Base-by-base conservation (phyloP, 2,797 vertebrate species). In the Vespertilio murinus region DNA sequence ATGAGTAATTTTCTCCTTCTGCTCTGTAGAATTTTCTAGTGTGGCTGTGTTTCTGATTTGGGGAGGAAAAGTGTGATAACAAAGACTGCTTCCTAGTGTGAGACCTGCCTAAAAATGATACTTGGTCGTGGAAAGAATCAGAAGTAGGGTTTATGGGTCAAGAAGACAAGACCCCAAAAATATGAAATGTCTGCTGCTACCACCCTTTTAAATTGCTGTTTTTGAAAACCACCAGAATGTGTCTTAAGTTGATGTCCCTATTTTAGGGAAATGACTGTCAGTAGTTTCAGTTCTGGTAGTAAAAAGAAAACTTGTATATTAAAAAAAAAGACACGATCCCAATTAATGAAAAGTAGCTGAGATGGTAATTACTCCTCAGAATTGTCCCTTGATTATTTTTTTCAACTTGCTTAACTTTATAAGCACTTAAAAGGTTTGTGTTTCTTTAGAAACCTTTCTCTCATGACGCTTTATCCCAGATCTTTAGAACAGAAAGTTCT, bases 221-320 rank as follows among this genome's bases (percentile, higher is more conserved):
- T 98, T 98, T 98, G 97, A 98, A 98, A 98, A 98, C 97, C 98
- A 98, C 98, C 98, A 97, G 97, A 98, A 95, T 97, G 97, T 98
- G 97, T 98, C 98, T 95, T 98, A 97, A 98, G 95, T 98, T 88
- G 97, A 96, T 98, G 98, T 98, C 97, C 98, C 97, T 97, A 96
- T 97, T 98, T 96, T 35, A 97, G 98, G 98, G 98, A 98, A 98
- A 98, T 97, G 97, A 97, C 97, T 98, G 96, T 96, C 97, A 98
- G 97, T 98, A 98, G 98, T 98, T 98, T 97, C 95, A 97, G 95
- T 97, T 98, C 96, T 98, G 97, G 97, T 98, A 97, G 97, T 98
- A 98, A 97, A 98, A 98, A 94, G 91, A 96, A 98, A 98, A 98
- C 98, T 91, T 98, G 97, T 98, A 98, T 98, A 97, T 98, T 67